phyloP scores from a whole-genome alignment of 2,888 invertebrate species.

The Apamea anceps region DNA sequence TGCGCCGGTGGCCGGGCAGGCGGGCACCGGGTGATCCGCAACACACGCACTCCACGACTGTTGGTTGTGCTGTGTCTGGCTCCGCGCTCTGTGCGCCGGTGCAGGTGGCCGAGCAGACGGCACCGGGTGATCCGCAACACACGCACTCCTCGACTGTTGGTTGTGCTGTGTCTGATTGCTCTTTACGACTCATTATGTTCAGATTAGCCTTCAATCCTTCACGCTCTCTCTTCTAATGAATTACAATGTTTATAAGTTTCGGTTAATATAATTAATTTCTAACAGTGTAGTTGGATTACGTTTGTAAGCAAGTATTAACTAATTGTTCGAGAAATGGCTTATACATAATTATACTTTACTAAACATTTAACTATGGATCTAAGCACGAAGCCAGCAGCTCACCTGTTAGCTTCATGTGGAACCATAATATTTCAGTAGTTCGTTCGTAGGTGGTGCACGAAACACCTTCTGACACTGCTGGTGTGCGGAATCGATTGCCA shows the following conservation, averaged over 20 bases:
- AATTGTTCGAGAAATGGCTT: background rate
- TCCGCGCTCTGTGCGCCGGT: background rate
- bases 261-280: background rate
- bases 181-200: conserved; percentile 48
- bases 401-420: no score
- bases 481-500: background rate
- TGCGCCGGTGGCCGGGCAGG: no score
- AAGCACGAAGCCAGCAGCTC: no score
- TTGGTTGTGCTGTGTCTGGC: no score
- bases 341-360: no score
- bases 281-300: background rate
- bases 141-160: conserved; percentile 23
- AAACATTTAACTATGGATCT: no score
- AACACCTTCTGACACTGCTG: no score
- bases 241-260: background rate
- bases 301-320: background rate
- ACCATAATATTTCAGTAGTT: no score
- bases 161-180: conserved; percentile 37
- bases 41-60: no score
- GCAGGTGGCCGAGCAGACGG: no score
- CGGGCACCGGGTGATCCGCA: no score
- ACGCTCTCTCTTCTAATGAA: conserved; percentile 28
- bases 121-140: background rate
- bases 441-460: no score
- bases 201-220: conserved; percentile 20